Evolutionary conservation across 2,797 vertebrate species (phyloP).

Genomic region (Melanotaenia maccullochi): DNA sequence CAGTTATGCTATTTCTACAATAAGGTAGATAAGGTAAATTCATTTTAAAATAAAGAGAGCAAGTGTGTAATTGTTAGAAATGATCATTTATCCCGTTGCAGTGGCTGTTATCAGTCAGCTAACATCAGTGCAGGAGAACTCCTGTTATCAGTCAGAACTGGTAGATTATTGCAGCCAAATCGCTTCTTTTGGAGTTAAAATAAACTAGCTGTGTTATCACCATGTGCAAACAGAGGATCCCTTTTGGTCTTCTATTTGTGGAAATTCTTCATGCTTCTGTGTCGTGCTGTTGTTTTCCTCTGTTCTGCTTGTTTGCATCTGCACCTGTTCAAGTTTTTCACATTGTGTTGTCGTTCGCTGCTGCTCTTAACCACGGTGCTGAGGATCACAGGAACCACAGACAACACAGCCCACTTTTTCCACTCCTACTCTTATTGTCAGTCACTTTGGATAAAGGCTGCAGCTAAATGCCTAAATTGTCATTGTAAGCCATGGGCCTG

Average conservation of each 20-base stretch:
- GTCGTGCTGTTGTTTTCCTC: slow-evolving; percentile 25
- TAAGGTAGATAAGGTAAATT: not conserved
- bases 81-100: not conserved
- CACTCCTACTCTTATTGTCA: slow-evolving; percentile 61
- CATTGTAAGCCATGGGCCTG: slow-evolving; percentile 72
- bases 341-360: slow-evolving; percentile 29
- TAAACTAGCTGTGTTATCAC: slow-evolving; percentile 7
- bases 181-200: slow-evolving; percentile 11
- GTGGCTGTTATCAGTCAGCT: not conserved
- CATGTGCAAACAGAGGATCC: slow-evolving; percentile 12
- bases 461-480: slow-evolving; percentile 76
- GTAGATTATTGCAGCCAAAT: not conserved
- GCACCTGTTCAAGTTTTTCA: slow-evolving; percentile 58
- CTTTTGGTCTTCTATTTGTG: slow-evolving; percentile 21
- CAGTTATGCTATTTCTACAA: not conserved
- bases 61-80: not conserved
- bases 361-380: slow-evolving; percentile 39
- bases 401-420: slow-evolving; percentile 38
- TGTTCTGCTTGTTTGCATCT: slow-evolving; percentile 28
- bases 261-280: slow-evolving; percentile 24
- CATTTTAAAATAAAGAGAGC: not conserved
- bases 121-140: not conserved
- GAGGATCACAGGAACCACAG: slow-evolving; percentile 64
- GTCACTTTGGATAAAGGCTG: slow-evolving; percentile 60
- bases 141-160: not conserved